Evolutionary conservation across 2,888 invertebrate species (phyloP), one percentile per base, ranked within the genome.

Genomic region (Frankliniella fusca): DNA sequence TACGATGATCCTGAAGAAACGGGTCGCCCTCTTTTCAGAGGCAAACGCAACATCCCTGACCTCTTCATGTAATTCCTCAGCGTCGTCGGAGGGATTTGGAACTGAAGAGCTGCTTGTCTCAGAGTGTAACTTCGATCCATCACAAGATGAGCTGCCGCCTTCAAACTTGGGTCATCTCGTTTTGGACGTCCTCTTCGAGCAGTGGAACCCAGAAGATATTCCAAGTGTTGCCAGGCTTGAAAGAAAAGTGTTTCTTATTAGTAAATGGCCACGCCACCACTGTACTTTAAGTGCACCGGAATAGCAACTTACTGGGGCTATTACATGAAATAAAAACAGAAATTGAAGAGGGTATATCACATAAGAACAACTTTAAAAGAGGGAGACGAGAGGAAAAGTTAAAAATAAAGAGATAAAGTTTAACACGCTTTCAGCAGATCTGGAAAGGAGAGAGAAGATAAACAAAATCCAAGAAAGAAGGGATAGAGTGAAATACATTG

Each of bases 121-220:
- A 76, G 70, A 76, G 70, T 76, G 70, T 76, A 76, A 76, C 70
- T 76, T 76, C 70, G 70, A 23, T 76, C 70, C 27, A 76, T 76
- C 23, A 76, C 70, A 3, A 76, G 70, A 27, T 76, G 70, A 76
- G 70, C 70, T 27, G 70, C 70, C 12, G 70, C 70, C 27, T 76
- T 76, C 70, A 76, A 76, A 27, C 70, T 76, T 27, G 70, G 70
- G 27, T 76, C 70, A 76, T 76, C 70, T 27, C 70, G 70, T 23
- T 76, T 76, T 27, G 70, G 70, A 76, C 70, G 70, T 76, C 70
- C 70, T 76, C 70, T 76, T 27, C 70, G 70, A 76, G 70, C 70
- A 76, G 70, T 76, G 11, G 70, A 76, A 27, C 70, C 70, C 70
- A 76, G 70, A 9, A 76, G 70, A 76, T 76, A 76, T 76, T 76